Evolutionary conservation across 2,888 invertebrate species (phyloP), one percentile per base, ranked within the genome.

Genomic region (Hesperia comma): DNA sequence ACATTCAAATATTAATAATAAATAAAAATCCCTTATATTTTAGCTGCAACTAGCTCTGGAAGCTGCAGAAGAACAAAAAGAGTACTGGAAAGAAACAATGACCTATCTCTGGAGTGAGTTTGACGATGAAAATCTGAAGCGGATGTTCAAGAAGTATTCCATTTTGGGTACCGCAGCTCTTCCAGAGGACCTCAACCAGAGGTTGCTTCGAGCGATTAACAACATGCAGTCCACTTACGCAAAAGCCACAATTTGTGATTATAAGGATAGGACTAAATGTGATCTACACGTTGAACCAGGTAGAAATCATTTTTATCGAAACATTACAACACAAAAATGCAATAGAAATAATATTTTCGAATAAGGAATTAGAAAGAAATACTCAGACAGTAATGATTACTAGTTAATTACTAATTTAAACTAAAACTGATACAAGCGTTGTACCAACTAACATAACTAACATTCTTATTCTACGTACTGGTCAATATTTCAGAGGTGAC

Each of bases 141-240:
- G 98, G 67, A 96, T 96, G 88, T 97, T 98, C 80, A 90, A 94
- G 76, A 94, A 95, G 68, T 93, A 96, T 41, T 94, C 96, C 0
- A 90, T 95, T 54, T 90, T 97, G 10, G 97, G 97, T 0, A 93
- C 94, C 0, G 94, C 96, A 0, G 96, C 96, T 0, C 87, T 98
- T n/a, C 94, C 96, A 0, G 95, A 95, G 71, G 94, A 95, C 56
- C 89, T 95, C 71, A 94, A 94, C 72, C 93, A 94, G 58, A 93
- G 95, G 55, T 87, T 95, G 10, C 93, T 95, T 58, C 93, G 93
- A 72, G 94, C 94, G 0, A 84, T 95, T 10, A 95, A 94, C 49
- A 93, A 95, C 15, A 97, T 97, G 97, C 93, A 95, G 78, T 92
- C 94, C 0, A 95, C 94, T 15, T 97, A 96, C 79, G 95, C 96